Percentiles rank a stretch among this genome's conserved stretches.
phyloP scores from a whole-genome alignment of 2,888 invertebrate genomes.

The Xylocampa areola region DNA sequence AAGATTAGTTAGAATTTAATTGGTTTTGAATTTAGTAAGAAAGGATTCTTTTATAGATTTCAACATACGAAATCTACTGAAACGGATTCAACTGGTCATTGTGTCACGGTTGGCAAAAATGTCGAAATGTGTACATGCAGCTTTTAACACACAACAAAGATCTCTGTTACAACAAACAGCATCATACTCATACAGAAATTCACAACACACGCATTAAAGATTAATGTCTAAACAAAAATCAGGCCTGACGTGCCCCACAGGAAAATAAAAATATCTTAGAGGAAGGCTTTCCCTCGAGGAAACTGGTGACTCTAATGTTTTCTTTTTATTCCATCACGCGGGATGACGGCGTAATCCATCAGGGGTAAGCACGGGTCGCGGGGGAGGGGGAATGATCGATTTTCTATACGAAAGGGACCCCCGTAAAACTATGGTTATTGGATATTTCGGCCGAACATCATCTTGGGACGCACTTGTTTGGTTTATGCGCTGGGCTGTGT shows the following conservation, averaged over 20 bases:
- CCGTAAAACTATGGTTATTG: slow-evolving; percentile 87
- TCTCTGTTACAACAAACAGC: slow-evolving; percentile 21
- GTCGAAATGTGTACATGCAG: neutral
- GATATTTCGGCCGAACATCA: slow-evolving; percentile 80
- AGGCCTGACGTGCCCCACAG: slow-evolving; percentile 75
- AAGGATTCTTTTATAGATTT: too few relatives aligned
- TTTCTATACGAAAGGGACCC: slow-evolving; percentile 76
- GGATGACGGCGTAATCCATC: slow-evolving; percentile 84
- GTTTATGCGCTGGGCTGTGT: slow-evolving; percentile 69
- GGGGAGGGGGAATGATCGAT: slow-evolving; percentile 80
- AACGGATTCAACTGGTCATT: too few relatives aligned
- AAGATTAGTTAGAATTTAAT: too few relatives aligned
- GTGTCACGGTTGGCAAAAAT: neutral
- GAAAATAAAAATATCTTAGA: slow-evolving; percentile 75
- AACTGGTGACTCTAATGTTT: slow-evolving; percentile 82
- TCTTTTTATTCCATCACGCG: slow-evolving; percentile 85
- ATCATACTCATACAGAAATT: slow-evolving; percentile 31
- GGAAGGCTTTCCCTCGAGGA: slow-evolving; percentile 74
- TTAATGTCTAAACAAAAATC: slow-evolving; percentile 76
- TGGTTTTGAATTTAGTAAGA: too few relatives aligned
- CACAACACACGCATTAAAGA: slow-evolving; percentile 69
- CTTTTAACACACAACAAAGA: slow-evolving; percentile 11
- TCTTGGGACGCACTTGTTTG: slow-evolving; percentile 76
- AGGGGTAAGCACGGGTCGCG: slow-evolving; percentile 61
- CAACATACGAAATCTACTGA: too few relatives aligned